Conservation (phyloP, 2,888 invertebrate genomes). For the Hyposoter didymator region DNA sequence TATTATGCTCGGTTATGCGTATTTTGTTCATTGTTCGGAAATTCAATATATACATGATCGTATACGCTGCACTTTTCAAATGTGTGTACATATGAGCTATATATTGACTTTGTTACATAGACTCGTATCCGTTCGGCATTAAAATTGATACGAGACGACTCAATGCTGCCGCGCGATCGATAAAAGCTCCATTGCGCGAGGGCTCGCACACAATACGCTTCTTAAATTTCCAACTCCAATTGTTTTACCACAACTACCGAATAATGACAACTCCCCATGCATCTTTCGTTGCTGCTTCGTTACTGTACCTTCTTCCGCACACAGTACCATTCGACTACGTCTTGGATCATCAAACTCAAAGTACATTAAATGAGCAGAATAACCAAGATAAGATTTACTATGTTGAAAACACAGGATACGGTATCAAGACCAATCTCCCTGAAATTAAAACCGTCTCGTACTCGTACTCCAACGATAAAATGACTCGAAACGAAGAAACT, state of each 20-base stretch:
- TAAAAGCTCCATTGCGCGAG: neutral
- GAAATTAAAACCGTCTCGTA: slow-evolving; percentile 28
- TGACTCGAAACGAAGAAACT: slow-evolving; percentile 29
- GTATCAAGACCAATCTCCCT: slow-evolving; percentile 25
- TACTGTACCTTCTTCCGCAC: neutral
- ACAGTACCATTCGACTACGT: slow-evolving; percentile 15
- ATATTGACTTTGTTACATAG: slow-evolving; percentile 13
- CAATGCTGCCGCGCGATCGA: neutral
- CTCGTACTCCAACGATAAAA: slow-evolving; percentile 16
- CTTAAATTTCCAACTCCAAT: neutral
- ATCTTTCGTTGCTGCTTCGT: neutral
- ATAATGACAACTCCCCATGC: slow-evolving; percentile 28
- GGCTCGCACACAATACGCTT: neutral
- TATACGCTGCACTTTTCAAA: neutral
- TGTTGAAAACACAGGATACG: neutral
- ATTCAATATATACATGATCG: slow-evolving; percentile 3
- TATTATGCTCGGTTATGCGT: slow-evolving; percentile 49
- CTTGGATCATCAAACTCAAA: slow-evolving; percentile 12
- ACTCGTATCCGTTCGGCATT: neutral
- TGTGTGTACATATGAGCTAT: neutral
- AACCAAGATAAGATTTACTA: neutral
- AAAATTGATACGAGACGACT: slow-evolving; percentile 2
- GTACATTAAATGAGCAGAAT: neutral
- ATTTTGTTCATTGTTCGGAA: slow-evolving; percentile 32
- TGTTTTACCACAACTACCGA: slow-evolving; percentile 13